Conservation (phyloP, 2,888 invertebrate species). For the Mycalesis mineus region DNA sequence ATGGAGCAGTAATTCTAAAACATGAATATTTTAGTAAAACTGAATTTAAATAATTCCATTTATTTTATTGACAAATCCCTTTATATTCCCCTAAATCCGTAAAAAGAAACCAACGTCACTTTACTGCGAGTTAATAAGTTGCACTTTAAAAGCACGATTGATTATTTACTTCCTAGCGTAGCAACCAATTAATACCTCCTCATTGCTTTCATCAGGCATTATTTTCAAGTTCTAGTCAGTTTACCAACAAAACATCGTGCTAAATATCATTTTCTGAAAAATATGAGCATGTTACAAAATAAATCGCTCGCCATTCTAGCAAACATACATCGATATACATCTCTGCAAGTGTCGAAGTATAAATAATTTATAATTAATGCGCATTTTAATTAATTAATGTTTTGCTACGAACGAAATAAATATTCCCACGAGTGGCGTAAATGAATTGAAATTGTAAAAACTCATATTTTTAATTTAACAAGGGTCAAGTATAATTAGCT, state of each 20-base stretch:
- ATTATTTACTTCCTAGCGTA: too few relatives aligned
- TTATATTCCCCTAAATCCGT: too few relatives aligned
- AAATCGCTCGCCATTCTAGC: background rate
- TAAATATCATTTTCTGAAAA: too few relatives aligned
- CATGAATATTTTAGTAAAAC: slow-evolving; percentile 73
- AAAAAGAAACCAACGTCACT: too few relatives aligned
- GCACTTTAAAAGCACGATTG: too few relatives aligned
- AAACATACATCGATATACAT: background rate
- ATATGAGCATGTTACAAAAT: too few relatives aligned
- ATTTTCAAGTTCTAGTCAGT: too few relatives aligned
- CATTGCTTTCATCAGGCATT: too few relatives aligned
- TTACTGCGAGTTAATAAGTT: too few relatives aligned
- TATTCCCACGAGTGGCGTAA: slow-evolving; percentile 25
- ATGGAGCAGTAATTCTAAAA: slow-evolving; percentile 60
- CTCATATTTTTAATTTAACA: slow-evolving; percentile 29
- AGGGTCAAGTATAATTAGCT: slow-evolving; percentile 68
- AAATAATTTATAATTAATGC: slow-evolving; percentile 3
- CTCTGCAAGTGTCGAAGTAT: background rate
- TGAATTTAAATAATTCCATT: slow-evolving; percentile 51
- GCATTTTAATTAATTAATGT: slow-evolving; percentile 13
- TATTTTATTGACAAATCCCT: slow-evolving; percentile 30
- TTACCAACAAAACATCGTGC: too few relatives aligned
- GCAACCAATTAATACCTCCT: too few relatives aligned
- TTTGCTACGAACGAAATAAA: slow-evolving; percentile 17
- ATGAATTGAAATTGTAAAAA: slow-evolving; percentile 15